Evolutionary conservation across 2,797 vertebrate genomes (phyloP).

Genomic region (Garrulus glandarius): DNA sequence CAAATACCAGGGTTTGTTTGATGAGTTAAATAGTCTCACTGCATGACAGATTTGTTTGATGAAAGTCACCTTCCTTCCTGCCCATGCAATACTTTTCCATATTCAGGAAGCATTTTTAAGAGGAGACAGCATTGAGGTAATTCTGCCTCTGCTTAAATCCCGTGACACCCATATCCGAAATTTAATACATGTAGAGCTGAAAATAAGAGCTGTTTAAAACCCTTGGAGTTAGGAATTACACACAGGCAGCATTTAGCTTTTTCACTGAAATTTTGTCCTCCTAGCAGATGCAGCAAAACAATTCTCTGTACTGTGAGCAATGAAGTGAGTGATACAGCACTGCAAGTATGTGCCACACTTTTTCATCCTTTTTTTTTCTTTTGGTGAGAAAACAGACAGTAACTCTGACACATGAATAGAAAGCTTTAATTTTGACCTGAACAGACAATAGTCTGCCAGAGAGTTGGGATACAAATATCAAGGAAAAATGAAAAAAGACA

Average conservation of each 20-base stretch:
- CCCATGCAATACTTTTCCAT: slow-evolving; percentile 43
- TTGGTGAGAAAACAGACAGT: not conserved
- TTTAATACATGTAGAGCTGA: not conserved
- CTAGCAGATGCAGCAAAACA: slow-evolving; percentile 5
- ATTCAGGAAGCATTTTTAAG: slow-evolving; percentile 63
- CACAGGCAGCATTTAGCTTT: slow-evolving; percentile 2
- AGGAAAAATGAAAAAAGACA: slow-evolving; percentile 16
- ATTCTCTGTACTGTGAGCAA: not conserved
- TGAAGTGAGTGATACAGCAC: not conserved
- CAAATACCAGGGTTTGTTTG: slow-evolving; percentile 1
- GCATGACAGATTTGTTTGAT: slow-evolving; percentile 62
- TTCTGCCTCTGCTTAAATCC: slow-evolving; percentile 55
- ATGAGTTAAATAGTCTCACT: slow-evolving; percentile 44
- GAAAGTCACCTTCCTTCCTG: slow-evolving; percentile 68
- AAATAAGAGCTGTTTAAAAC: slow-evolving; percentile 46
- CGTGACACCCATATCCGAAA: slow-evolving; percentile 28
- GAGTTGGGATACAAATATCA: not conserved
- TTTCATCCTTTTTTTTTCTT: not conserved
- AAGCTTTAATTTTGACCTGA: slow-evolving; percentile 10
- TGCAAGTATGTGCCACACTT: not conserved
- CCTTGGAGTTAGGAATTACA: not conserved
- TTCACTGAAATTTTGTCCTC: not conserved
- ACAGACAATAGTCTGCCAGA: slow-evolving; percentile 1
- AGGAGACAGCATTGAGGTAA: slow-evolving; percentile 41
- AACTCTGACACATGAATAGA: not conserved